phyloP scores from a whole-genome alignment of 2,888 invertebrate species.

The Sericinus montela region DNA sequence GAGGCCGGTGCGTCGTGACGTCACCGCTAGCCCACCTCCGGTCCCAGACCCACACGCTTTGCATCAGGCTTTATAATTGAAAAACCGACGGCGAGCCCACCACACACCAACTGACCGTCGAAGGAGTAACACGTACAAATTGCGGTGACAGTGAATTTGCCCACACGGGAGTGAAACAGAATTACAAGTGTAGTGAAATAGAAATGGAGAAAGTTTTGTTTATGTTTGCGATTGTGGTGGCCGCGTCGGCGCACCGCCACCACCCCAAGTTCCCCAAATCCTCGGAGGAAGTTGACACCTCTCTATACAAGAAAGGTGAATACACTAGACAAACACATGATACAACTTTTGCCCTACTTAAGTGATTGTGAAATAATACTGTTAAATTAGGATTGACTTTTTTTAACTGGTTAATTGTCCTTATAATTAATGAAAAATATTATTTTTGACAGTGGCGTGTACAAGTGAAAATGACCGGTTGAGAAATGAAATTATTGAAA shows the following conservation, averaged over 20 bases:
- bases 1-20: slow-evolving; percentile 32
- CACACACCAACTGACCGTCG: slow-evolving; percentile 56
- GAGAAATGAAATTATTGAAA: slow-evolving; percentile 52
- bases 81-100: slow-evolving; percentile 36
- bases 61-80: slow-evolving; percentile 64
- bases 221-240: slow-evolving; percentile 48
- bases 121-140: slow-evolving; percentile 48
- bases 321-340: slow-evolving; percentile 21
- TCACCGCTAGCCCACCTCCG: slow-evolving; percentile 39
- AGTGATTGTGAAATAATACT: slow-evolving; percentile 7
- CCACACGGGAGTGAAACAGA: slow-evolving; percentile 20
- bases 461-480: slow-evolving; percentile 42
- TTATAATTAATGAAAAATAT: slow-evolving; percentile 3
- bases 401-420: neutral
- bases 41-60: slow-evolving; percentile 33
- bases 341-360: slow-evolving; percentile 28
- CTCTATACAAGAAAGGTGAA: slow-evolving; percentile 47
- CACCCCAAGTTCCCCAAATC: slow-evolving; percentile 56
- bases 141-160: slow-evolving; percentile 23
- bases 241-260: slow-evolving; percentile 42
- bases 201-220: slow-evolving; percentile 56
- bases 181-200: slow-evolving; percentile 30
- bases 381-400: neutral
- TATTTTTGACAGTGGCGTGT: slow-evolving; percentile 51
- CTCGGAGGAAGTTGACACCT: slow-evolving; percentile 33